Base-by-base conservation (phyloP, 2,113 vertebrate species). In the Sylvietta virens region DNA sequence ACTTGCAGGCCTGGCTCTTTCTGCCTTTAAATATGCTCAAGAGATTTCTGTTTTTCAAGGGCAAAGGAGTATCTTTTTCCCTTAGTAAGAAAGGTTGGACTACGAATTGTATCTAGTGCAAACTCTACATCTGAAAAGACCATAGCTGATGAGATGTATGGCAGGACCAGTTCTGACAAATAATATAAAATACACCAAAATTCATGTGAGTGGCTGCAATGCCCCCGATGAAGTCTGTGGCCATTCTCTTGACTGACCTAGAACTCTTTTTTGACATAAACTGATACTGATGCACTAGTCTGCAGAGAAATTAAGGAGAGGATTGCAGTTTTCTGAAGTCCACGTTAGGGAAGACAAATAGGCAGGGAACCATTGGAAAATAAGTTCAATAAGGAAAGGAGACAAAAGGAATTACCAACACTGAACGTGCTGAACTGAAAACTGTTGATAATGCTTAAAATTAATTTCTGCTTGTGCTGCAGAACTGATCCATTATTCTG, bases 1-100 rank as follows among this genome's bases (percentile, higher is more conserved):
- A 91, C 90, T 94, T 92, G 73, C 92, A 96, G 92, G 90, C 57
- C 73, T 90, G 53, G 66, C 60, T 91, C 71, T 47, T 77, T 54
- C 77, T 93, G 45, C 73, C 33, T 92, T 96, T 95, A 95, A 96
- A 81, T 35, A 83, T 10, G 17, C 74, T 80, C 69, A 61, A n/a
- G 88, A 78, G 71, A 40, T 14, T 87, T 87, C 28, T 77, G 4
- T 13, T 61, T 92, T 81, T 86, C 54, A 89, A 81, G 44, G 47
- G 35, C 51, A 87, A 82, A 71, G 33, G 16, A 76, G 9, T 53
- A 16, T 47, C 74, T 91, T 67, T 91, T 81, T 31, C 40, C 37
- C 15, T 35, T 14, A 27, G 11, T 24, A 80, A 71, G 37, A 44
- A 76, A 91, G 51, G 37, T 7, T 86, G 62, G 54, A 57, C 8